Base-by-base conservation (phyloP, 2,113 vertebrate species). In the Colinus virginianus region DNA sequence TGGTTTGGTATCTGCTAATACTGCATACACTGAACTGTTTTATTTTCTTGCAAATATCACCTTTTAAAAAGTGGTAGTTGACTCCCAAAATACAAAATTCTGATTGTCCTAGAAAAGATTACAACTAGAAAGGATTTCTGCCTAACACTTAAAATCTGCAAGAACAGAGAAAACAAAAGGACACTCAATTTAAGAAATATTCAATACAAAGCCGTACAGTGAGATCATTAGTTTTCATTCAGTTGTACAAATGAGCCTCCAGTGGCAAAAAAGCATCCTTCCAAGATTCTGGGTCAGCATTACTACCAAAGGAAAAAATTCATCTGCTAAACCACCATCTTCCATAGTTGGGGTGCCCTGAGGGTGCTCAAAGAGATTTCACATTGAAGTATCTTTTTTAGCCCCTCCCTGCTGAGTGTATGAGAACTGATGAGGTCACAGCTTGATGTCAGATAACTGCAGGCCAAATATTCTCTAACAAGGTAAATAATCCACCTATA, bases 381-480 rank as follows among this genome's bases (percentile, higher is more conserved):
- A 80, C 88, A 85, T 61, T 96, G 90, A 95, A 95, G 93, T 94
- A 90, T 93, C 94, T 97, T 91, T 53, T 90, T 93, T 87, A 96
- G 90, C 87, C 66, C 79, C 93, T 92, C 92, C 88, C 92, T 94
- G 95, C 93, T 97, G 94, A 90, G 83, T 61, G 84, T 95, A 83
- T 87, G 83, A 95, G 83, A 95, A 83, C 93, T 96, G 91, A 97
- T 96, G 95, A 95, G 93, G 93, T 94, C 94, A 87, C 94, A 96
- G 95, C 94, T 95, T 94, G 95, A 92, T 87, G 89, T 74, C 90
- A 89, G 94, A 89, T 95, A 92, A 96, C 94, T 95, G 78, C 89
- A 90, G 81, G 93, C 93, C 91, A 96, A 79, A 92, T 95, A 95
- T 93, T 94, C 94, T 87, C 81, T 84, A 83, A 92, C 76, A 95